Evolutionary conservation across 2,797 vertebrate species (phyloP), one percentile per base, ranked within the genome.

Genomic region (Lagothrix lagotricha): DNA sequence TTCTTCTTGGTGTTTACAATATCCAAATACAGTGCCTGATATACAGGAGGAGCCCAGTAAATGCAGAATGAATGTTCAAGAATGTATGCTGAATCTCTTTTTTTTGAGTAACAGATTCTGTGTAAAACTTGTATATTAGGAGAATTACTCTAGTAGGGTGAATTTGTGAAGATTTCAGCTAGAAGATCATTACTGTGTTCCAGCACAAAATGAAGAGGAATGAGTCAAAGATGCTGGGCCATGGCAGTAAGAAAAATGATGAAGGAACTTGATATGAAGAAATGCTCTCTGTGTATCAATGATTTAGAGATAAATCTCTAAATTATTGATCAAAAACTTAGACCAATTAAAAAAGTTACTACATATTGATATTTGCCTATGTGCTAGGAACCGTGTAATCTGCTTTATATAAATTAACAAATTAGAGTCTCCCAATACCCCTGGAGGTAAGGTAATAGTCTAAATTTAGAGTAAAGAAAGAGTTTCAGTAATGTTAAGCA

Each of bases 371-470:
- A 82, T 15, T 48, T 82, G 44, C 24, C 22, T 64, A 11, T 26
- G 5, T 24, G 70, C 44, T 67, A 80, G 58, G 81, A 22, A 48
- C 19, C 20, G 20, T n/a, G 20, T 85, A 93, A 76, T 85, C 73
- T 70, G 26, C 3, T 95, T 79, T 75, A 79, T 90, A 79, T 82
- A 92, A 88, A 95, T 91, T 33, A 72, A 44, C 41, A 85, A 92
- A 36, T 75, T 86, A 77, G 77, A 91, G n/a, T 52, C 24, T 86
- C 70, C 92, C 24, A 30, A 19, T 50, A 81, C 4, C 24, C 30
- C 15, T n/a, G 12, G 0, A 64, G n/a, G 8, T 61, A 75, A 4
- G 67, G 22, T 30, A 48, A 80, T 50, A 80, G 13, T 91, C 28
- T 91, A 48, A 36, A 86, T 92, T 95, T 39, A 50, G 75, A 88